These are phyloP conservation scores for Ardeotis arabs DNA, from an alignment of 2,113 vertebrate species.

Conservation along the genomic window DNA sequence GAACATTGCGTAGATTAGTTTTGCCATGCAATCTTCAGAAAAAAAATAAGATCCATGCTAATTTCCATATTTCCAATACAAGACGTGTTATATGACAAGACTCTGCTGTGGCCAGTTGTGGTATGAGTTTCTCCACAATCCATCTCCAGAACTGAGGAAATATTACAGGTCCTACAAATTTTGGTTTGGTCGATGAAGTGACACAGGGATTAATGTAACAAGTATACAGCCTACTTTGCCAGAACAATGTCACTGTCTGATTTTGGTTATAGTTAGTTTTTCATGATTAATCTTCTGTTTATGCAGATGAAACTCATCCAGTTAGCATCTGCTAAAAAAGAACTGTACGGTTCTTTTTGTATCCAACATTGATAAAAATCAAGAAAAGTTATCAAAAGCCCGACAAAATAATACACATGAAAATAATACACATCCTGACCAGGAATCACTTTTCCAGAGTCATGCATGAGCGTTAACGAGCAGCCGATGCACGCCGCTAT, in stretches of 20 bases:
- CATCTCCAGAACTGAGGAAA: neutral
- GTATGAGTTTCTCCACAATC: neutral
- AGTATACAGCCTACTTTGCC: neutral
- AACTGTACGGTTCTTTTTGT: neutral
- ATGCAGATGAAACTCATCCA: neutral
- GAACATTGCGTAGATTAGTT: neutral
- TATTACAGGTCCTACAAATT: neutral
- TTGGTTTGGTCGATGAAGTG: neutral
- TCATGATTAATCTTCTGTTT: neutral
- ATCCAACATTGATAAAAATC: neutral
- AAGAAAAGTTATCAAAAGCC: neutral
- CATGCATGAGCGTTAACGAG: neutral
- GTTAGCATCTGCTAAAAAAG: neutral
- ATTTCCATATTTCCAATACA: neutral
- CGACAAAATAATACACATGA: neutral
- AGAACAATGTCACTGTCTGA: neutral
- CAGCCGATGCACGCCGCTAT: neutral
- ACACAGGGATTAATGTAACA: neutral
- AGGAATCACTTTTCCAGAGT: constrained; percentile 50
- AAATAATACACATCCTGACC: neutral
- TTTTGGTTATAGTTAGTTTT: neutral
- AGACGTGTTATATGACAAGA: neutral
- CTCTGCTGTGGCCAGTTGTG: neutral
- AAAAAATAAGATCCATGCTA: neutral
- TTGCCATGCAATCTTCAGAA: neutral